Base-by-base conservation (phyloP, 2,888 invertebrate genomes). In the Acleris laterana region DNA sequence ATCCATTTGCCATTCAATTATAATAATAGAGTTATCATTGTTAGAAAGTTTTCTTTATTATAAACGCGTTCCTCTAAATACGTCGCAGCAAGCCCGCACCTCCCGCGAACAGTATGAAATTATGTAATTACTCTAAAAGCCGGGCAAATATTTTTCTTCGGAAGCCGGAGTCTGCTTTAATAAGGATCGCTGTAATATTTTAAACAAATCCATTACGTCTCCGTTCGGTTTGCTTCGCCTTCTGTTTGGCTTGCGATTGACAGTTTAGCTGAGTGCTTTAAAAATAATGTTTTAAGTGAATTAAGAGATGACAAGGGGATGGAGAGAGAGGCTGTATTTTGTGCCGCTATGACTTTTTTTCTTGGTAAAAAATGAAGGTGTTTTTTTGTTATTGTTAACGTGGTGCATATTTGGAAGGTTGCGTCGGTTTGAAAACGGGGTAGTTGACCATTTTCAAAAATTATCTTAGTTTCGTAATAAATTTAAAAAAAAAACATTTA, bases 101-200 rank as follows among this genome's bases (percentile, higher is more conserved):
- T 52, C 60, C 64, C 68, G 69, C 67, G 67, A 76, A 76, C 76
- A 70, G 74, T 69, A 71, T 74, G 75, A 73, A 77, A 85, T 84
- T 79, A 85, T 81, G 87, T 89, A 90, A 92, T 92, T 90, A 91
- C 85, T 85, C 82, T 90, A 84, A 90, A 90, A 92, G 91, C 85
- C 75, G 73, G 72, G 85, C 87, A 90, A 90, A 91, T 88, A 89
- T 89, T 91, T 89, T 87, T 85, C 84, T 84, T 86, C 74, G 80
- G 25, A 19, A 78, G 79, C 82, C 84, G 78, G 17, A 46, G 46
- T 76, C 77, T 77, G 82, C 82, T 78, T 81, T 84, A 84, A 80
- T 82, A 81, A 77, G 74, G 53, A 42, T 38, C 38, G 65, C 57
- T 71, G 77, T 81, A 82, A 83, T 82, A 82, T 81, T 82, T 85